These are phyloP conservation scores for Abramis brama DNA, from an alignment of 2,113 vertebrate species.

Conservation along the genomic window DNA sequence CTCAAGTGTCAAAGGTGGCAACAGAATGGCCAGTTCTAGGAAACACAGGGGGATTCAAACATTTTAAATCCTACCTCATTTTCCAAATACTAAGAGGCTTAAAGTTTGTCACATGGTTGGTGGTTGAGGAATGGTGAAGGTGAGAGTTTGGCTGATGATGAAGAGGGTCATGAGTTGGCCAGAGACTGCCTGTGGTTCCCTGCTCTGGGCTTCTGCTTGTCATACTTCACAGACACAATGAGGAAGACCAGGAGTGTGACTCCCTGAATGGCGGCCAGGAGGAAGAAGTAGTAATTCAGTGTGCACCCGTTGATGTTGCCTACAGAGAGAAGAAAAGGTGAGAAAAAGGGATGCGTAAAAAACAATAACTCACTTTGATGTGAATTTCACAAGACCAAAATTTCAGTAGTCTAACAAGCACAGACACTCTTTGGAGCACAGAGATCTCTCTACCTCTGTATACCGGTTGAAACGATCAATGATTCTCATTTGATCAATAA, in stretches of 20 bases:
- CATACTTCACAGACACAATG: slow-evolving; percentile 88
- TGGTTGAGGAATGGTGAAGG: not conserved
- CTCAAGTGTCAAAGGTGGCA: not conserved
- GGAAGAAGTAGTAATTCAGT: slow-evolving; percentile 95
- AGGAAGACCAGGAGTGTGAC: slow-evolving; percentile 90
- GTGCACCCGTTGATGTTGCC: slow-evolving; percentile 94
- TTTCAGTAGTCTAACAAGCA: not conserved
- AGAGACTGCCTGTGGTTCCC: slow-evolving; percentile 62
- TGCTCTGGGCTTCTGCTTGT: slow-evolving; percentile 76
- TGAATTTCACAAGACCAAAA: not conserved
- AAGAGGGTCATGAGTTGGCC: slow-evolving; percentile 63
- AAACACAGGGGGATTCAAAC: not conserved
- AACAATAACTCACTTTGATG: not conserved
- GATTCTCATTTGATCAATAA: too few species aligned
- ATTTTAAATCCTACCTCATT: not conserved
- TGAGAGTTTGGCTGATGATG: not conserved
- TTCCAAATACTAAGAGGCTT: not conserved
- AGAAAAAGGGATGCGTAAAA: not conserved
- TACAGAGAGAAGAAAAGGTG: slow-evolving; percentile 60
- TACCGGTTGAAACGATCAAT: not conserved
- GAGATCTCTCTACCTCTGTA: not conserved
- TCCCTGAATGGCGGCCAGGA: slow-evolving; percentile 92
- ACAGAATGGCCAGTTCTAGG: not conserved
- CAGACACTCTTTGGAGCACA: not conserved
- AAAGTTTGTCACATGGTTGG: slow-evolving; percentile 42